Conservation (phyloP, 2,797 vertebrate genomes). For the Cirrhinus mrigala region DNA sequence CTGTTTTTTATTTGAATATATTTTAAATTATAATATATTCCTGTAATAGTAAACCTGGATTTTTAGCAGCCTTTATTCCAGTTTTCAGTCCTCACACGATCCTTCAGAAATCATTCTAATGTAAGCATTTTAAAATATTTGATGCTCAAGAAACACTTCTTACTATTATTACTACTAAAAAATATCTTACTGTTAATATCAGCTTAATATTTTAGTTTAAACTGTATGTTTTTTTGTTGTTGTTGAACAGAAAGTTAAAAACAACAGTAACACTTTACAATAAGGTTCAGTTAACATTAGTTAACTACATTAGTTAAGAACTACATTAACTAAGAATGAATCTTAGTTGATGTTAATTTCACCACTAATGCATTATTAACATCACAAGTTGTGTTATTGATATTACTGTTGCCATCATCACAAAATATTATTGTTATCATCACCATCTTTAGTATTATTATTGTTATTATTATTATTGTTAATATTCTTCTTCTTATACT, state of each 20-base stretch:
- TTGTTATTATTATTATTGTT: too few relatives aligned
- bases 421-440: too few relatives aligned
- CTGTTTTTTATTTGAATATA: background rate
- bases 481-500: too few relatives aligned
- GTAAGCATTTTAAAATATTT: background rate
- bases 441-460: too few relatives aligned
- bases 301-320: too few relatives aligned
- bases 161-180: background rate
- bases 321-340: too few relatives aligned
- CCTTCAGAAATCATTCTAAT: background rate
- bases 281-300: too few relatives aligned
- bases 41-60: background rate
- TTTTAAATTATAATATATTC: background rate
- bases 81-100: background rate
- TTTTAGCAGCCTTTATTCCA: background rate
- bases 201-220: background rate
- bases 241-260: background rate
- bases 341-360: too few relatives aligned
- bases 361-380: too few relatives aligned
- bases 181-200: background rate
- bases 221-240: background rate
- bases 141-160: background rate
- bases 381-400: too few relatives aligned
- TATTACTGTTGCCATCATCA: too few relatives aligned
- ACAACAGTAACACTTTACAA: too few relatives aligned